phyloP scores from a whole-genome alignment of 2,888 invertebrate genomes.

The Agonopterix heracliana region DNA sequence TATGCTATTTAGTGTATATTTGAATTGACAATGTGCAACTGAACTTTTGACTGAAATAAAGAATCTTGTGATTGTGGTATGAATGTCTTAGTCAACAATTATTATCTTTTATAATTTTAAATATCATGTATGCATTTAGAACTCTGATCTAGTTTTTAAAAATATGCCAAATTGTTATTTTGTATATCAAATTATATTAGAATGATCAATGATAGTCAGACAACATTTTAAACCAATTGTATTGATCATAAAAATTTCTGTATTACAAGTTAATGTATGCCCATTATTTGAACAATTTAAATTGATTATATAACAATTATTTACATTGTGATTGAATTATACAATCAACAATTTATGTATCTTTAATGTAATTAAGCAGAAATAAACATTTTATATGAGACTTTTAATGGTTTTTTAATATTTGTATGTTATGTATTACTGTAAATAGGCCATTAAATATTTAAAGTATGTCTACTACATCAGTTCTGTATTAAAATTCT shows the following conservation, averaged over 20 bases:
- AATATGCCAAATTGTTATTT: slow-evolving; percentile 69
- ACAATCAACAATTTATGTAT: slow-evolving; percentile 65
- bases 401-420: slow-evolving; percentile 52
- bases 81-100: slow-evolving; percentile 57
- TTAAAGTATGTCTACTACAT: background rate
- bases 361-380: slow-evolving; percentile 65
- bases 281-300: slow-evolving; percentile 26
- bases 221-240: background rate
- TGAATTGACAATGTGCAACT: slow-evolving; percentile 53
- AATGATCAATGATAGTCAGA: slow-evolving; percentile 22
- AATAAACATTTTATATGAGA: slow-evolving; percentile 76
- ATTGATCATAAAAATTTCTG: background rate
- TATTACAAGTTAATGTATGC: background rate
- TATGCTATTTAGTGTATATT: slow-evolving; percentile 51
- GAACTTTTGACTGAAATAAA: slow-evolving; percentile 62
- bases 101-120: slow-evolving; percentile 55
- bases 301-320: slow-evolving; percentile 25
- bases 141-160: slow-evolving; percentile 56
- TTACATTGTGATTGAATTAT: slow-evolving; percentile 48
- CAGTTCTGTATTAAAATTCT: background rate
- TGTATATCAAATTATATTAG: slow-evolving; percentile 49
- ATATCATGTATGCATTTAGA: slow-evolving; percentile 66
- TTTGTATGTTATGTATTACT: background rate
- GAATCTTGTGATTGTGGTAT: slow-evolving; percentile 66
- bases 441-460: background rate